Conservation (phyloP, 2,888 invertebrate genomes). For the Euzophera pinguis region DNA sequence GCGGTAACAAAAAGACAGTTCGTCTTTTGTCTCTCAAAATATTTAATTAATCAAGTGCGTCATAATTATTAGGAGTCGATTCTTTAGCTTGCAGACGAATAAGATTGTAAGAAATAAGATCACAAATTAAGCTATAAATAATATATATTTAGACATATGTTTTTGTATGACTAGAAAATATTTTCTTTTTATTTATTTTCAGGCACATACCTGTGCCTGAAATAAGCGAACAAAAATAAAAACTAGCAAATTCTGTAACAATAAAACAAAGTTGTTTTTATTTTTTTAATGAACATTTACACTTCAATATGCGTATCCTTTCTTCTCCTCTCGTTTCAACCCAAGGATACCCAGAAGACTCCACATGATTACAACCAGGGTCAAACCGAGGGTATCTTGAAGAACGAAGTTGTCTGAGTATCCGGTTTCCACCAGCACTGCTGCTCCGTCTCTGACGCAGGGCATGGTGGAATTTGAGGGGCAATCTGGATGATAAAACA, state of each 20-base stretch:
- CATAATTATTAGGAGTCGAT: too few relatives aligned
- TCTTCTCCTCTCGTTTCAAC: slow-evolving; percentile 59
- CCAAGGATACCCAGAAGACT: slow-evolving; percentile 55
- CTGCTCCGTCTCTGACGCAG: slow-evolving; percentile 52
- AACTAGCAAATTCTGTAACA: background rate
- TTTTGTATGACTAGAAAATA: background rate
- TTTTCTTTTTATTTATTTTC: too few relatives aligned
- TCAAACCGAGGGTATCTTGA: slow-evolving; percentile 51
- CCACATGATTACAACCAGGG: slow-evolving; percentile 51
- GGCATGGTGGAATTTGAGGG: slow-evolving; percentile 44
- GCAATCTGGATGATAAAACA: slow-evolving; percentile 48
- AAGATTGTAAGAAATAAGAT: background rate
- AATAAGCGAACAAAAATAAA: background rate
- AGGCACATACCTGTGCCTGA: too few relatives aligned
- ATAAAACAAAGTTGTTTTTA: background rate
- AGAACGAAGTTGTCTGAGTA: slow-evolving; percentile 51
- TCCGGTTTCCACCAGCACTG: slow-evolving; percentile 56
- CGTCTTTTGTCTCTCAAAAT: too few relatives aligned
- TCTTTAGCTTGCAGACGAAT: background rate
- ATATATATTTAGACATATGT: too few relatives aligned
- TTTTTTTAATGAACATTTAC: slow-evolving; percentile 17
- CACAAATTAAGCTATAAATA: background rate
- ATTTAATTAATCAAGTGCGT: too few relatives aligned
- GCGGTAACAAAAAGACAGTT: too few relatives aligned
- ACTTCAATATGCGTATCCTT: slow-evolving; percentile 62